Evolutionary conservation across 2,113 vertebrate species (phyloP).

Genomic region (Aspiorhynchus laticeps): DNA sequence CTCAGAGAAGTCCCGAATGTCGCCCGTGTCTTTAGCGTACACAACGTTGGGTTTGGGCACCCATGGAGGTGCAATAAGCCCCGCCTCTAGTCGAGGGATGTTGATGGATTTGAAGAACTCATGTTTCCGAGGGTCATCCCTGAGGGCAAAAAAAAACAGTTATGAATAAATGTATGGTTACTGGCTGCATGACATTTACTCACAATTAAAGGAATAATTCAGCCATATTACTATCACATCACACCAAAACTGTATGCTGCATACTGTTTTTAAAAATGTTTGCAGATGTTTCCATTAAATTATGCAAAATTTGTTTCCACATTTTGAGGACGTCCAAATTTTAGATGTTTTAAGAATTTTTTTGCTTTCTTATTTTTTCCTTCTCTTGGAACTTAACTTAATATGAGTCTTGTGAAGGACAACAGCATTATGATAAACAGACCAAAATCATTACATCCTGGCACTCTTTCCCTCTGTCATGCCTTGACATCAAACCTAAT

Average conservation of each 20-base stretch:
- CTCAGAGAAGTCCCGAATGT: constrained; percentile 80
- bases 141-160: constrained; percentile 52
- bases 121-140: constrained; percentile 82
- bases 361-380: too few relatives aligned
- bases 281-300: not conserved
- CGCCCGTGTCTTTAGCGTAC: constrained; percentile 81
- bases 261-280: not conserved
- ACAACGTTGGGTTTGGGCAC: constrained; percentile 84
- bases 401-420: not conserved
- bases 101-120: constrained; percentile 83
- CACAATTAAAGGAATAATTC: not conserved
- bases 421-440: not conserved
- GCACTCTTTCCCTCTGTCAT: not conserved
- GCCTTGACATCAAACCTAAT: not conserved
- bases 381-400: not conserved
- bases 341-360: not conserved
- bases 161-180: not conserved
- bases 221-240: not conserved
- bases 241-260: not conserved
- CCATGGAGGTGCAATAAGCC: constrained; percentile 81
- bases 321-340: not conserved
- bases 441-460: not conserved
- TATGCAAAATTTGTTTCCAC: not conserved
- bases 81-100: constrained; percentile 83
- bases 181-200: not conserved